These are phyloP conservation scores for Halocynthia aurantium DNA, from an alignment of 23 tunicate species.

Conservation along the genomic window DNA sequence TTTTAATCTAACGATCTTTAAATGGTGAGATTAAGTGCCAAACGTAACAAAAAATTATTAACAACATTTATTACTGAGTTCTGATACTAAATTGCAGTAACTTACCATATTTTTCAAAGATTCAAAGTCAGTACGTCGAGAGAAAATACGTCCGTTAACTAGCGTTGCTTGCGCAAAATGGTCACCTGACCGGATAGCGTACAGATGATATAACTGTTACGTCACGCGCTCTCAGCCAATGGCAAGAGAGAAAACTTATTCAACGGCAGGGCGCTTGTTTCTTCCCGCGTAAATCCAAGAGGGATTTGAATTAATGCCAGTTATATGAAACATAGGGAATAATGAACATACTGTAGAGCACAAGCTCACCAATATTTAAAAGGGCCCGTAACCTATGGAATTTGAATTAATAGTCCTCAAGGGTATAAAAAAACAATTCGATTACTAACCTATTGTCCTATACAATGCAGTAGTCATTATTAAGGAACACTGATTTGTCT, in stretches of 20 bases:
- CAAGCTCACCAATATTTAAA: too few species aligned
- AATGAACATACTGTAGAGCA: too few species aligned
- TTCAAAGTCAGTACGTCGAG: not conserved
- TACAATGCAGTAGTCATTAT: too few species aligned
- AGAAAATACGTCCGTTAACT: not conserved
- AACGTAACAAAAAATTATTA: not conserved
- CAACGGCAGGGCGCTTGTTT: constrained; percentile 4
- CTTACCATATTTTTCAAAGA: not conserved
- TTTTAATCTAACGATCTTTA: not conserved
- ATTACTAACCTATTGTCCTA: too few species aligned
- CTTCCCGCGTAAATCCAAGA: constrained; percentile 16
- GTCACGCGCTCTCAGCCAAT: constrained; percentile 16
- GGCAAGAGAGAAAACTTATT: not conserved
- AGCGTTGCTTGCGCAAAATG: not conserved
- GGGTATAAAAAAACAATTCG: too few species aligned
- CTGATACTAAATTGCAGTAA: not conserved
- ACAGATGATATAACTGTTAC: not conserved
- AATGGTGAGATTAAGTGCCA: not conserved
- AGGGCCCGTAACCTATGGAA: too few species aligned
- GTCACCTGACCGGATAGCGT: constrained; percentile 7
- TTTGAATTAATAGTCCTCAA: too few species aligned
- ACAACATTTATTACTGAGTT: not conserved
- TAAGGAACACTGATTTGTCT: too few species aligned
- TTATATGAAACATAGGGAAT: too few species aligned
- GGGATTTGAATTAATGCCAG: too few species aligned